Evolutionary conservation across 2,113 vertebrate species (phyloP), one percentile per base, ranked within the genome.

Genomic region (Rhegmatorhina hoffmannsi): DNA sequence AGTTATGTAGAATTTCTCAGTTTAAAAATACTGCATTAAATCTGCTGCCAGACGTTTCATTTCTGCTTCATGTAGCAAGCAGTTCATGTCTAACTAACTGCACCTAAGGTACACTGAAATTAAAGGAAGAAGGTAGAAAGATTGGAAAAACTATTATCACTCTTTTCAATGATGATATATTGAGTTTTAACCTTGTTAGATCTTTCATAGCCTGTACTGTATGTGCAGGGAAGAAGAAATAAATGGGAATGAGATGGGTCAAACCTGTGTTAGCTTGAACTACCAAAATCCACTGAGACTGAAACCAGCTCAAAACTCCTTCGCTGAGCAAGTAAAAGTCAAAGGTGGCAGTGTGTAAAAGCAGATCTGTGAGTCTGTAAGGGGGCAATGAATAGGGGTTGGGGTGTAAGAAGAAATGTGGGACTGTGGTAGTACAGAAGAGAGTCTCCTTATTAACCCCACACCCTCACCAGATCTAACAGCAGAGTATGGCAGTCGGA

Each of bases 11-110:
- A 17, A 43, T 63, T 74, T 74, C 6, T 84, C 1, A 2, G 7
- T 85, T 93, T 59, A 29, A 94, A 93, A 83, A 20, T 46, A 25
- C 23, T 73, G 25, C 18, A 66, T 47, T 62, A 81, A 84, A 75
- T 72, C 38, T 68, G 4, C 63, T 69, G 47, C 78, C 81, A 95
- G 91, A 40, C 84, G 77, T 89, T 87, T 76, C 0, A 14, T 72
- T 95, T 95, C 66, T 87, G 56, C 84, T 89, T 76, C 66, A 53
- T 36, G 14, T 33, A 85, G 44, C 40, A 76, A 82, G 36, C 1
- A 64, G 49, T 64, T 83, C 60, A 58, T 70, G 49, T 68, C 19
- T 68, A 80, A 73, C 63, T 74, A 74, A 52, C 46, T 38, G 25
- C 26, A 40, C 31, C 49, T 53, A 62, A 72, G 18, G 7, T 87